Evolutionary conservation across 2,113 vertebrate genomes (phyloP).

Genomic region (Ptyas mucosa): DNA sequence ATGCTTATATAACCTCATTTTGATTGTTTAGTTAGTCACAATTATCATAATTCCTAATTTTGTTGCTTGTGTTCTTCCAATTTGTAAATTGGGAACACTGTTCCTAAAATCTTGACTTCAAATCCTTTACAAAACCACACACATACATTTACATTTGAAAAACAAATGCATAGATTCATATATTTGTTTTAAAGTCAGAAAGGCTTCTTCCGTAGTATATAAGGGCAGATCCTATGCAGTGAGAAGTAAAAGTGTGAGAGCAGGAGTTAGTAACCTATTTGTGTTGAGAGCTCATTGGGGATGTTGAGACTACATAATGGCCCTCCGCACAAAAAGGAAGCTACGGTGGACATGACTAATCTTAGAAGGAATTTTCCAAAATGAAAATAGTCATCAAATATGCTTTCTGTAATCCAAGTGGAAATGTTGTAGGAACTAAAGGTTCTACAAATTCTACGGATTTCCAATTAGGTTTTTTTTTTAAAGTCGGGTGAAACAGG

Average conservation of each 20-base stretch:
- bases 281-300: neutral
- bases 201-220: neutral
- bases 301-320: neutral
- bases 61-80: conserved; percentile 30
- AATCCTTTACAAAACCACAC: conserved; percentile 9
- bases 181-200: neutral
- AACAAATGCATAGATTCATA: neutral
- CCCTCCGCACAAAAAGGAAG: neutral
- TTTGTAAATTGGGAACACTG: conserved; percentile 47
- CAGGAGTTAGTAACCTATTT: neutral
- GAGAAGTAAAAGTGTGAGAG: conserved; percentile 1
- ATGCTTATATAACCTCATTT: conserved; percentile 56
- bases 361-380: neutral
- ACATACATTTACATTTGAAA: conserved; percentile 10
- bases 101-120: conserved; percentile 35
- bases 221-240: neutral
- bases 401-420: neutral
- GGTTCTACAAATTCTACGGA: neutral
- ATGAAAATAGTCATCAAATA: neutral
- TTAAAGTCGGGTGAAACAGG: neutral
- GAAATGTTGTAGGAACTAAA: neutral
- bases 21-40: conserved; percentile 49
- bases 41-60: conserved; percentile 39
- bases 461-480: neutral
- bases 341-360: neutral